Evolutionary conservation across 1,140 invertebrate species (phyloP), one percentile per base, ranked within the genome.

Genomic region (Aphelinus certus): DNA sequence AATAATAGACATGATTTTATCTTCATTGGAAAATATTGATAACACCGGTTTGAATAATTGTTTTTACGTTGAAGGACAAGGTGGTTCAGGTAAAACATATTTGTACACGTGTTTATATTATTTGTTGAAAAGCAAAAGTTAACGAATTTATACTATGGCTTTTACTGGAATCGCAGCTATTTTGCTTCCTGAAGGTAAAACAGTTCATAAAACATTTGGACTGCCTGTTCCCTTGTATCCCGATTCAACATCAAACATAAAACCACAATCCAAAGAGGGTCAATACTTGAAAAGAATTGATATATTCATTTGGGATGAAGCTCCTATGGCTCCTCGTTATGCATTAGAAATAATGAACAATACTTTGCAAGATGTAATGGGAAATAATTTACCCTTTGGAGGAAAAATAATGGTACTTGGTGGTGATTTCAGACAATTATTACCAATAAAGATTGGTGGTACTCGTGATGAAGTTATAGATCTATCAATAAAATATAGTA

Each of bases 221-320:
- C 75, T 83, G 26, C 78, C 78, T 2, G 70, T 80, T 45, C 69
- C 69, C 3, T 26, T 76, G 1, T 76, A 61, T 61, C 3, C 45
- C 10, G 72, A 77, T 74, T 71, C 72, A 46, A 60, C 60, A 47
- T 77, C 61, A 49, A 53, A 74, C 64, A 64, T 74, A 51, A 77
- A 77, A 71, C 3, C 58, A 26, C 47, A 71, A 48, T 71, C 67
- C 7, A 75, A 77, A 75, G 68, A 77, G 66, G 56, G 67, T 56
- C n/a, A 62, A 45, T 64, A 45, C 72, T 46, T 67, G 46, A 73
- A 72, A 78, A 74, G 75, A n/a, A 71, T 71, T 47, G 51, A 71
- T 51, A 53, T 83, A 47, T 80, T 81, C n/a, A 72, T 83, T 61
- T 83, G 76, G 75, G 81, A 83, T 67, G 81, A 84, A 72, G 81